Base-by-base conservation (phyloP, 2,797 vertebrate species). In the Smutsia temminckii region DNA sequence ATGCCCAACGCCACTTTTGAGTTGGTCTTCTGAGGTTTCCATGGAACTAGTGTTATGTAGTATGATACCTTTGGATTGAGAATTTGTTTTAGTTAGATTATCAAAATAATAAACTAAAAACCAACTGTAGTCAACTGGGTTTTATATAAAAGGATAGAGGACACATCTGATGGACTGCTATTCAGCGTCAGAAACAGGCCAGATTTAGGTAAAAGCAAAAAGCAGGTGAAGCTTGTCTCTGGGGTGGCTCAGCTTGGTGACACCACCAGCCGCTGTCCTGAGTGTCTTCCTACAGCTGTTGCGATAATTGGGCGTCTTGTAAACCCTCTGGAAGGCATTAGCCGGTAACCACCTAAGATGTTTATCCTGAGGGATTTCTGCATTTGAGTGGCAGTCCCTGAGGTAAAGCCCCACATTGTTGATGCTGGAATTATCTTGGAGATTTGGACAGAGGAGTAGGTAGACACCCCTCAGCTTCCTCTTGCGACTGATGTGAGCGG, bases 81-180 rank as follows among this genome's bases (percentile, higher is more conserved):
- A 81, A 46, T 51, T 46, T 61, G 37, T 80, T 9, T 85, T 87
- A 87, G 84, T 37, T 42, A 68, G 51, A 29, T 92, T 89, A 66
- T 85, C 21, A 87, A 12, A 46, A 13, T 12, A 66, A 51, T 89
- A 78, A 74, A 91, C 66, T 85, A 81, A 89, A 57, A 42, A 78
- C 21, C 37, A 78, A 66, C 49, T 66, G 51, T 92, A 59, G 27
- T 72, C 37, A 90, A 27, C 11, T 78, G 25, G 29, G 3, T 81
- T 90, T 53, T 87, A 51, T 21, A 46, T 80, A 85, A 90, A 92
- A 59, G 66, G 74, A 91, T 32, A 34, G 21, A 66, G 94, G 74
- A 83, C 40, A 78, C n/a, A 55, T 34, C 25, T 25, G 27, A 68
- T 49, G 32, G 42, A 71, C 23, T 34, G 63, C 72, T 74, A 32